Conservation (phyloP, 1,140 invertebrate species). For the Euglossa dilemma region DNA sequence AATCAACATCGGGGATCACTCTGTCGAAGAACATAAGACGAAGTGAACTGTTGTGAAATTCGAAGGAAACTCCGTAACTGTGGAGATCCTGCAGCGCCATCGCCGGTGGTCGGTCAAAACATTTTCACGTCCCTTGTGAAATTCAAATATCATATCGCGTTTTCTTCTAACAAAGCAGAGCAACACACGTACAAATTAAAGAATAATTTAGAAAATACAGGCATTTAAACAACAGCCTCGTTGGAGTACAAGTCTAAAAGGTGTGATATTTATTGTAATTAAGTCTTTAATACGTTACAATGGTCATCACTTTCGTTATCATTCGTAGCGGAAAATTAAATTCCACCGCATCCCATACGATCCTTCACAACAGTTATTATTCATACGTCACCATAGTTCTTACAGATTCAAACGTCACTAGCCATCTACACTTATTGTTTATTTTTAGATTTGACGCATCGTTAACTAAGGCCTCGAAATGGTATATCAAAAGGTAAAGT, state of each 20-base stretch:
- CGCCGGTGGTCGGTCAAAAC: neutral
- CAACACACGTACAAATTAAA: too few species aligned
- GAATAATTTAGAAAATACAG: neutral
- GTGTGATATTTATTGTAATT: neutral
- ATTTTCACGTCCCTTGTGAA: conserved; percentile 11
- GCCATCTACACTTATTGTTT: neutral
- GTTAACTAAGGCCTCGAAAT: neutral
- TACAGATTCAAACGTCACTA: neutral
- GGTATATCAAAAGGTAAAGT: too few species aligned
- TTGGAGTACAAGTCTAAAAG: neutral
- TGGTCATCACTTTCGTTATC: neutral
- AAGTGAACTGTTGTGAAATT: conserved; percentile 42
- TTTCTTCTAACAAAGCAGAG: neutral
- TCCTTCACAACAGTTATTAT: neutral
- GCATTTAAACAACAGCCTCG: neutral
- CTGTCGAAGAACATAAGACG: conserved; percentile 28
- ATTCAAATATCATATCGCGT: neutral
- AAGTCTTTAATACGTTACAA: neutral
- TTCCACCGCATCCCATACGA: neutral
- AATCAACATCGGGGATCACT: neutral
- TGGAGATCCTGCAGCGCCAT: conserved; percentile 16
- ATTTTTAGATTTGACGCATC: neutral
- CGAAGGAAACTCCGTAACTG: conserved; percentile 13
- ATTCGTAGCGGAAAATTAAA: conserved; percentile 16
- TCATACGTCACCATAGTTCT: neutral